Evolutionary conservation across 2,888 invertebrate species (phyloP).

Genomic region (Rhaphigaster nebulosa): DNA sequence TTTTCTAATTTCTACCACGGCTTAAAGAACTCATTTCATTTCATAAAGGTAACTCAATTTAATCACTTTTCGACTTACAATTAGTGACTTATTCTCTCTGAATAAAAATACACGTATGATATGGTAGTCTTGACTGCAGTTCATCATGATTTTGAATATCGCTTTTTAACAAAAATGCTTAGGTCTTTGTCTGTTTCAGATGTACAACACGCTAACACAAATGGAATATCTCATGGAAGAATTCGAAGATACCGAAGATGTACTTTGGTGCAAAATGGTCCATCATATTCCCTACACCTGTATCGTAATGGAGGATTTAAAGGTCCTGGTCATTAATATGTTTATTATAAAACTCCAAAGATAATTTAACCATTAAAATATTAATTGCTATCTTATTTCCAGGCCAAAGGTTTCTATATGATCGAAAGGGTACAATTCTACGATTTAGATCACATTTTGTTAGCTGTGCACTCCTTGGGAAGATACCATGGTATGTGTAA

Average conservation of each 20-base stretch:
- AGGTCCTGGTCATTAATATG: not conserved
- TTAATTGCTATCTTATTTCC: not conserved
- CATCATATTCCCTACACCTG: slow-evolving; percentile 47
- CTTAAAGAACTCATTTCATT: too few relatives aligned
- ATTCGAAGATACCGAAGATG: slow-evolving; percentile 57
- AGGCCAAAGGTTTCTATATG: not conserved
- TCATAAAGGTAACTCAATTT: too few relatives aligned
- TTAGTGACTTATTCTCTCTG: too few relatives aligned
- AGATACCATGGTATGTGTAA: not conserved
- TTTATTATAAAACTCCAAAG: not conserved
- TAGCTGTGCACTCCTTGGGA: not conserved
- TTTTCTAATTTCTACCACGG: too few relatives aligned
- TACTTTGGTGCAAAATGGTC: slow-evolving; percentile 53
- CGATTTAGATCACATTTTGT: not conserved
- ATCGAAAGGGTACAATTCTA: not conserved
- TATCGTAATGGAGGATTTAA: slow-evolving; percentile 58
- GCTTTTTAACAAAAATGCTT: not conserved
- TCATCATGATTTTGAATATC: too few relatives aligned
- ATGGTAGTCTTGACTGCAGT: too few relatives aligned
- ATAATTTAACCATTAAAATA: slow-evolving; percentile 31
- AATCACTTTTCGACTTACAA: too few relatives aligned
- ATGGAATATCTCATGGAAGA: slow-evolving; percentile 59
- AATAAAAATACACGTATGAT: too few relatives aligned
- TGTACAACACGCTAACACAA: slow-evolving; percentile 30
- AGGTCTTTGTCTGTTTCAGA: not conserved